Base-by-base conservation (phyloP, 2,113 vertebrate genomes). In the Oncorhynchus masou region DNA sequence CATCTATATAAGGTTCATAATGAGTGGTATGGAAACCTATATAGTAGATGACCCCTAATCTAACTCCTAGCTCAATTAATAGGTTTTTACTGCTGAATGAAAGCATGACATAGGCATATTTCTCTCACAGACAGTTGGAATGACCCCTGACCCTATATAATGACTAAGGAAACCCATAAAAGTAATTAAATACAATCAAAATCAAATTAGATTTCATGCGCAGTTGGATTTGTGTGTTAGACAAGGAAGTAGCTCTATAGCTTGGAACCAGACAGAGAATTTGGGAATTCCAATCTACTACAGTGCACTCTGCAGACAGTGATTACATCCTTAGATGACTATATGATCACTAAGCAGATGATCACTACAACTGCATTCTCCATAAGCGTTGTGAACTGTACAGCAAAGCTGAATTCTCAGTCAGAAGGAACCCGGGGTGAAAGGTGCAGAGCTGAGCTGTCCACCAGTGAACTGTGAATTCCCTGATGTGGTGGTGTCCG, bases 391-490 rank as follows among this genome's bases (percentile, higher is more conserved):
- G 49, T 51, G 49, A 2, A 39, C 8, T 39, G 39, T 39, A 39
- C 8, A 9, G 39, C 39, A 39, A 39, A 39, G 39, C 39, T 39
- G 8, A 39, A 39, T 39, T 39, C 34, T 39, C 39, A 9, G 34
- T 39, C 34, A 39, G 34, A 39, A 39, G 34, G 34, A 39, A 39
- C 39, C 39, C 2, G 39, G 8, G 39, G 39, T 39, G 8, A 29
- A 29, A 29, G 65, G 11, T 29, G 68, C 51, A 71, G 80, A 85
- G 77, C 73, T 24, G 70, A 51, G 76, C 68, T 71, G 68, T 74
- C 70, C 29, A 62, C 74, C 81, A 77, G 80, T 79, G 76, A 66
- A 69, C 57, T 75, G 83, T 74, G 74, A 74, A 83, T 79, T 84
- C 75, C 62, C 82, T 7, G 69, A 74, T 74, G 86, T 73, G 49